These are phyloP conservation scores for Microctonus brassicae DNA, from an alignment of 2,888 invertebrate species.

Conservation along the genomic window DNA sequence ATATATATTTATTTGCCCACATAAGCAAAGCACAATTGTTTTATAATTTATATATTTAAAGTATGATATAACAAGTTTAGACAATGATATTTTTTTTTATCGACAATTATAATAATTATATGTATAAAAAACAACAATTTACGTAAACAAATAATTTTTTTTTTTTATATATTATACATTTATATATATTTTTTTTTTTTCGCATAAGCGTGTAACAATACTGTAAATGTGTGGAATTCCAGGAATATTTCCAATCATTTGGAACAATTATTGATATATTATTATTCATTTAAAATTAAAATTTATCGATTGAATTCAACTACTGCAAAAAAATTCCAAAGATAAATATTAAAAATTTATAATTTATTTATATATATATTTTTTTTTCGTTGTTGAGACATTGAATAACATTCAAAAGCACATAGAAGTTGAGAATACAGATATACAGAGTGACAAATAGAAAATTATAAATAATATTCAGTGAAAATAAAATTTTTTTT, in stretches of 20 bases:
- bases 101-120: background rate
- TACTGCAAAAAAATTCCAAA: background rate
- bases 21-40: background rate
- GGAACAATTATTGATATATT: background rate
- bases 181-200: background rate
- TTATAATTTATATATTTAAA: background rate
- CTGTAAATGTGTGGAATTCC: too few relatives aligned
- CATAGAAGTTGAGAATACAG: too few relatives aligned
- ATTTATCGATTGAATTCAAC: too few relatives aligned
- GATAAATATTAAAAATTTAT: background rate
- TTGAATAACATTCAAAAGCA: too few relatives aligned
- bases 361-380: too few relatives aligned
- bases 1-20: background rate
- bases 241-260: too few relatives aligned
- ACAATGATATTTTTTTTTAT: background rate
- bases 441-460: too few relatives aligned
- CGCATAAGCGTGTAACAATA: background rate
- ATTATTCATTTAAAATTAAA: too few relatives aligned
- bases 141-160: background rate
- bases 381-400: too few relatives aligned
- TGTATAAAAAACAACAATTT: background rate
- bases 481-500: too few relatives aligned
- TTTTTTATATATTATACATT: too few relatives aligned
- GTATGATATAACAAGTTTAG: background rate
- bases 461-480: too few relatives aligned